Percentiles rank a stretch among this genome's conserved stretches.
These are phyloP conservation scores for Dynastes grantii DNA, from an alignment of 2,888 invertebrate genomes.

Conservation along the genomic window DNA sequence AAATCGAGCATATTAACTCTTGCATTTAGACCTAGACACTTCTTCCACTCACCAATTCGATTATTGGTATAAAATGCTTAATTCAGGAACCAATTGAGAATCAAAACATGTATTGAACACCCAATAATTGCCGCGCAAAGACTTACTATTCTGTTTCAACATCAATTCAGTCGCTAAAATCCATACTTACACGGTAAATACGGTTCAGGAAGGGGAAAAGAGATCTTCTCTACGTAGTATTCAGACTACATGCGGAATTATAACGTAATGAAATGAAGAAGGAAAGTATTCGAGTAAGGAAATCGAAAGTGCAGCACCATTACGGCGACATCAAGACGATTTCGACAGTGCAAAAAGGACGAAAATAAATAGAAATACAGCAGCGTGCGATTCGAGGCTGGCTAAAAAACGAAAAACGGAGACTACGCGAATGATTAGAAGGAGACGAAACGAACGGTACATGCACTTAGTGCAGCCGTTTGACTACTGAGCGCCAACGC, in stretches of 20 bases:
- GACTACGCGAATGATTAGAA: constrained; percentile 20
- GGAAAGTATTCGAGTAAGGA: constrained; percentile 53
- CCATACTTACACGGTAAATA: background rate
- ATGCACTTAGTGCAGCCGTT: constrained; percentile 20
- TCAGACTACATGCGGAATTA: constrained; percentile 6
- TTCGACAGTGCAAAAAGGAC: constrained; percentile 14
- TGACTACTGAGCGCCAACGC: background rate
- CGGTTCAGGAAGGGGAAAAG: background rate
- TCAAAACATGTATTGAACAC: too few species aligned
- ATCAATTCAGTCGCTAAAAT: too few species aligned
- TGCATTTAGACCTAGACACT: too few species aligned
- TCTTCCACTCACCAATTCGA: too few species aligned
- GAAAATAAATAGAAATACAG: constrained; percentile 5
- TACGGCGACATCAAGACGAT: constrained; percentile 31
- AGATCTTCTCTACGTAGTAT: background rate
- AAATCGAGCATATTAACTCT: too few species aligned
- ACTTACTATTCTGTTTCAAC: too few species aligned
- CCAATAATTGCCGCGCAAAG: too few species aligned
- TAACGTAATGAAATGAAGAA: constrained; percentile 18
- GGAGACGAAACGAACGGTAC: constrained; percentile 16
- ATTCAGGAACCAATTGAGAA: too few species aligned
- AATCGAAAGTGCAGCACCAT: constrained; percentile 55
- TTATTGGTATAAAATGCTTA: too few species aligned
- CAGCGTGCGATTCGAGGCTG: background rate
- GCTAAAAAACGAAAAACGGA: background rate